Percentiles rank a stretch among this genome's conserved stretches.
Evolutionary conservation across 2,113 vertebrate species (phyloP).

Genomic region (Etheostoma cragini): DNA sequence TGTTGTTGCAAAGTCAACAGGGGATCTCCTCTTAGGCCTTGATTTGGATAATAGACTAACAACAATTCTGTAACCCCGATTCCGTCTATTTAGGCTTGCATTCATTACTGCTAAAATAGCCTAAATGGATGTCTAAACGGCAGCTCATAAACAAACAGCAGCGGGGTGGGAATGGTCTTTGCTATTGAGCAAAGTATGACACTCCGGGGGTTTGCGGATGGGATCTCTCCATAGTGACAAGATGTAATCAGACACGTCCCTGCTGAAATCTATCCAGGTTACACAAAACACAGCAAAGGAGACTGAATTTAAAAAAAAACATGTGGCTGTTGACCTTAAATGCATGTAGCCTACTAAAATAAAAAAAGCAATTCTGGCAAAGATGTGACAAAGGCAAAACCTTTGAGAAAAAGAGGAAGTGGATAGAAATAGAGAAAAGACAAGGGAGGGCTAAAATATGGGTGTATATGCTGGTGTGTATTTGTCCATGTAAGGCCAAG

Average conservation of each 20-base stretch:
- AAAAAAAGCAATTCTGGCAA: conserved; percentile 42
- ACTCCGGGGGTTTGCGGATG: conserved; percentile 78
- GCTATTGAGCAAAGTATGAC: conserved; percentile 55
- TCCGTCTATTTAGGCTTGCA: conserved; percentile 75
- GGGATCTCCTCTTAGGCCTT: conserved; percentile 55
- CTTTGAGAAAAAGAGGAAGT: conserved; percentile 55
- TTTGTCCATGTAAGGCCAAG: conserved; percentile 54
- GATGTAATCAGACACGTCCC: conserved; percentile 75
- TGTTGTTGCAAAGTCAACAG: conserved; percentile 29
- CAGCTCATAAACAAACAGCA: conserved; percentile 82
- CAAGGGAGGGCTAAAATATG: background rate
- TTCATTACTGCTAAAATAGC: conserved; percentile 79
- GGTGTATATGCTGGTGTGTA: conserved; percentile 38
- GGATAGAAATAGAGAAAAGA: conserved; percentile 2
- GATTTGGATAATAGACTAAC: conserved; percentile 69
- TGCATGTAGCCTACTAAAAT: conserved; percentile 37
- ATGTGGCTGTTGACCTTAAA: conserved; percentile 64
- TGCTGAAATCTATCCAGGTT: conserved; percentile 77
- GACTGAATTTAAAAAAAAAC: conserved; percentile 43
- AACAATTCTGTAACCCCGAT: conserved; percentile 64
- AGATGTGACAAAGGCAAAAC: conserved; percentile 63
- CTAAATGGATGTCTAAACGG: conserved; percentile 79
- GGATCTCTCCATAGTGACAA: conserved; percentile 81
- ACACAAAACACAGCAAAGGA: conserved; percentile 55
- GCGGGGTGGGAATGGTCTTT: conserved; percentile 78